Conservation (phyloP, 2,888 invertebrate genomes). For the Ceratothoa steindachneri region DNA sequence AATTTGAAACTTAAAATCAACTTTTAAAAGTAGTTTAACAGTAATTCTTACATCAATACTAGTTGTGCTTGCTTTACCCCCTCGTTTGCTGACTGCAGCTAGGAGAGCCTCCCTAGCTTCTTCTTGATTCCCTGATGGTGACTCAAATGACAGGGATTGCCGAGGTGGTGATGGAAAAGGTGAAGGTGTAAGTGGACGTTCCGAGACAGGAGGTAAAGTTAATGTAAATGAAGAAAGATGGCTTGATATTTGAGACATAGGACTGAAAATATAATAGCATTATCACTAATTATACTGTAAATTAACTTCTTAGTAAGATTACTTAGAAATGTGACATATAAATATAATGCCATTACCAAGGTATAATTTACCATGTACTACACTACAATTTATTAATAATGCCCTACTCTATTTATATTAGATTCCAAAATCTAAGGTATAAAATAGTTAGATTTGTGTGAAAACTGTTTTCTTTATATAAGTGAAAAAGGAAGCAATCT, state of each 20-base stretch:
- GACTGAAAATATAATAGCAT: no score
- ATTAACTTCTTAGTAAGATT: no score
- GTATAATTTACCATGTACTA: no score
- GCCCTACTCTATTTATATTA: no score
- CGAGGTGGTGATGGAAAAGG: conserved; percentile 42
- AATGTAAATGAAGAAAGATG: background rate
- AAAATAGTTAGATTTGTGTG: no score
- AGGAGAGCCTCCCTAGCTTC: conserved; percentile 51
- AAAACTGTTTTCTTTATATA: no score
- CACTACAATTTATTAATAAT: no score
- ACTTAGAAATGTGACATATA: no score
- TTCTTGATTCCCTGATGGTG: conserved; percentile 35
- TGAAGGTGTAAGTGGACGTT: conserved; percentile 4
- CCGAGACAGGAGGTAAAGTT: background rate
- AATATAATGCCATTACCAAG: no score
- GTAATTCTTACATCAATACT: conserved; percentile 48
- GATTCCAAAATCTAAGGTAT: no score
- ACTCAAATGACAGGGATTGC: conserved; percentile 31
- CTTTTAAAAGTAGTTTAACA: background rate
- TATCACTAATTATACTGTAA: no score
- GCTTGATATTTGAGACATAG: background rate
- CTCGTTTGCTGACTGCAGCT: conserved; percentile 51
- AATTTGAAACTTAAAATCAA: background rate
- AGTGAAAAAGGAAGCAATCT: no score
- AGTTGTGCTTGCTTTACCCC: conserved; percentile 49